Evolutionary conservation across 2,113 vertebrate genomes (phyloP).

Genomic region (rabbit (Oryctolagus cuniculus)): mOryCun1.1 NC_091436.1:111107501-111108000

Average conservation of each 20-base stretch:
- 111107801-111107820: not conserved
- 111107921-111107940: constrained; percentile 17
- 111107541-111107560: not conserved
- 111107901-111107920: not conserved
- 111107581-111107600: not conserved
- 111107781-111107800: not conserved
- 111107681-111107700: constrained; percentile 13
- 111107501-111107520: not conserved
- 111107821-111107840: not conserved
- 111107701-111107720: constrained; percentile 45
- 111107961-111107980: not conserved
- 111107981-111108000: constrained; percentile 6
- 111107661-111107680: constrained; percentile 14
- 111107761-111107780: not conserved
- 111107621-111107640: not conserved
- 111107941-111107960: constrained; percentile 17
- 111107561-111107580: not conserved
- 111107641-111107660: not conserved
- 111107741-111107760: not conserved
- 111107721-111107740: constrained; percentile 42
- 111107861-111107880: not conserved
- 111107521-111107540: not conserved
- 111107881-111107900: not conserved
- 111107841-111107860: not conserved
- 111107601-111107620: not conserved